Base-by-base conservation (phyloP, 1,140 invertebrate genomes). In the Luehdorfia chinensis region DNA sequence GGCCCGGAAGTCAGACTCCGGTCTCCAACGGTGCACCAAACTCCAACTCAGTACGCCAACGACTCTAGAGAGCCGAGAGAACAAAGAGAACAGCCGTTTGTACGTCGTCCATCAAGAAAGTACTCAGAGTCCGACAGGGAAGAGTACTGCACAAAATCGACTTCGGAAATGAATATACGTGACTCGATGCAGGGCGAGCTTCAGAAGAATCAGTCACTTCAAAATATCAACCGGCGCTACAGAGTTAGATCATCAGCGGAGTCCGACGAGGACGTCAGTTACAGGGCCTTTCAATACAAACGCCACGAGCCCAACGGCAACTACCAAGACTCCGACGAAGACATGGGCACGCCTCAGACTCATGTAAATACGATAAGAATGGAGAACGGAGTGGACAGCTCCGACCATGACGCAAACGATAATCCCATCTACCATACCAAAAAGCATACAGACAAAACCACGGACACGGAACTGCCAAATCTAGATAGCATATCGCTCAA, bases 1-100 rank as follows among this genome's bases (percentile, higher is more conserved):
- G 96, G 96, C 0, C 96, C 96, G 0, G 94, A 96, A 70, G 85
- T 96, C 1, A 62, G 75, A 16, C 70, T 90, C 0, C 73, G 76
- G 28, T 73, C 83, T 1, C 68, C 64, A 23, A 64, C 25, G 8
- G 8, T 28, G 2, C 46, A 23, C 21, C 43, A n/a, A 9, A 4
- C 30, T 21, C 39, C n/a, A 27, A 19, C 30, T 15, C 36, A 19
- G 30, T 27, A 25, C 21, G 48, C 37, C 18, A 9, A 11, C 44
- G 43, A 15, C 43, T 21, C 2, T 19, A 46, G 28, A 18, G 32
- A 19, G 18, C 39, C 14, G 2, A 27, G 27, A 16, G 18, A 46
- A 36, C 8, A 9, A 31, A 28, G 33, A 28, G 34, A 19, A 21
- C 48, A 44, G 49, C 49, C 54, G 8, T 23, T 13, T 18, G 28